phyloP scores from a whole-genome alignment of 2,113 vertebrate genomes.

The Pituophis catenifer region DNA sequence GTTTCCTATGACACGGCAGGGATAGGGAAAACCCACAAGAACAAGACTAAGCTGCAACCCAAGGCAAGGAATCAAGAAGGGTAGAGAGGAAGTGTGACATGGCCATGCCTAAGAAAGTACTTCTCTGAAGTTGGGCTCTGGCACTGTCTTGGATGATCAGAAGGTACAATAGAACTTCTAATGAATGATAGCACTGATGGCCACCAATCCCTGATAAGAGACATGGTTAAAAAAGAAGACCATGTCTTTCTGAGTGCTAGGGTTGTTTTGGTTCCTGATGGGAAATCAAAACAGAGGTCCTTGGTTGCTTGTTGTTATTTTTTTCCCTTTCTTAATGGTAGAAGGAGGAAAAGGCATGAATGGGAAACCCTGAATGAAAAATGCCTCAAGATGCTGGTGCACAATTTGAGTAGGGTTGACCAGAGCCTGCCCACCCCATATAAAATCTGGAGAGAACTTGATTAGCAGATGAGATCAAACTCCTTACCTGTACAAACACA shows the following conservation, averaged over 20 bases:
- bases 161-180: not conserved
- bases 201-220: not conserved
- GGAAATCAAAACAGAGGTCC: not conserved
- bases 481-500: conserved; percentile 84
- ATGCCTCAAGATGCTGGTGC: not conserved
- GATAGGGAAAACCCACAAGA: not conserved
- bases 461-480: accelerated
- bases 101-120: not conserved
- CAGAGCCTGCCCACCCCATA: not conserved
- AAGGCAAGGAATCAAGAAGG: not conserved
- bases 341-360: not conserved
- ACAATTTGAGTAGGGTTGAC: not conserved
- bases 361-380: not conserved
- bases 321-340: not conserved
- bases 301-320: not conserved
- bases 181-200: not conserved
- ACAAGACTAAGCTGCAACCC: not conserved
- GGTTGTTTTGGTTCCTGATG: not conserved
- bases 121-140: not conserved
- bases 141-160: not conserved
- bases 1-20: not conserved
- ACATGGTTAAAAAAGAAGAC: not conserved
- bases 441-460: not conserved
- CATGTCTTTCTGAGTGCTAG: not conserved
- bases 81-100: not conserved